phyloP scores from a whole-genome alignment of 1,140 invertebrate genomes.

The Lasioglossum albipes region DNA sequence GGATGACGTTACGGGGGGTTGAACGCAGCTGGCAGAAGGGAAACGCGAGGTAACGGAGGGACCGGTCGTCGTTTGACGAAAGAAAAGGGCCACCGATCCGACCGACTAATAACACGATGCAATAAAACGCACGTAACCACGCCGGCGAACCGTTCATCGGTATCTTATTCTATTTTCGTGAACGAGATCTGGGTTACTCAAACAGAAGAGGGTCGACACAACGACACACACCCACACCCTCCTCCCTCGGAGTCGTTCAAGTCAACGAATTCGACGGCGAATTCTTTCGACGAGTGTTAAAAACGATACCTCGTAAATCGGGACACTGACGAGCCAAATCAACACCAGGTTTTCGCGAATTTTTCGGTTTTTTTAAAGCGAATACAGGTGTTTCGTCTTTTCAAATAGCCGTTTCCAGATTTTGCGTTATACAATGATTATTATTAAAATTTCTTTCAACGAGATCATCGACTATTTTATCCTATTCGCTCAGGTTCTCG shows the following conservation, averaged over 20 bases:
- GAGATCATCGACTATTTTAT: too few species aligned
- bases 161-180: conserved; percentile 73
- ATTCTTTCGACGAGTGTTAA: background rate
- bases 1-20: background rate
- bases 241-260: background rate
- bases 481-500: too few species aligned
- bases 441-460: too few species aligned
- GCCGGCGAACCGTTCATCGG: conserved; percentile 53
- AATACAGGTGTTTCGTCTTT: too few species aligned
- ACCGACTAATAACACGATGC: conserved; percentile 56
- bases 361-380: too few species aligned
- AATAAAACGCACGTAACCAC: conserved; percentile 55
- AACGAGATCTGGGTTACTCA: conserved; percentile 73
- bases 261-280: background rate
- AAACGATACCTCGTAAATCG: background rate
- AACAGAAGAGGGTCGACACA: conserved; percentile 54
- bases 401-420: too few species aligned
- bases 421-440: too few species aligned
- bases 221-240: conserved; percentile 41
- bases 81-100: background rate
- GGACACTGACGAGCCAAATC: too few species aligned
- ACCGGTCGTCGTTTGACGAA: background rate
- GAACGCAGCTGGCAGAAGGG: too few species aligned
- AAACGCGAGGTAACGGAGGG: background rate
- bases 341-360: too few species aligned